Evolutionary conservation across 2,113 vertebrate genomes (phyloP).

Genomic region (Grantiella picta): DNA sequence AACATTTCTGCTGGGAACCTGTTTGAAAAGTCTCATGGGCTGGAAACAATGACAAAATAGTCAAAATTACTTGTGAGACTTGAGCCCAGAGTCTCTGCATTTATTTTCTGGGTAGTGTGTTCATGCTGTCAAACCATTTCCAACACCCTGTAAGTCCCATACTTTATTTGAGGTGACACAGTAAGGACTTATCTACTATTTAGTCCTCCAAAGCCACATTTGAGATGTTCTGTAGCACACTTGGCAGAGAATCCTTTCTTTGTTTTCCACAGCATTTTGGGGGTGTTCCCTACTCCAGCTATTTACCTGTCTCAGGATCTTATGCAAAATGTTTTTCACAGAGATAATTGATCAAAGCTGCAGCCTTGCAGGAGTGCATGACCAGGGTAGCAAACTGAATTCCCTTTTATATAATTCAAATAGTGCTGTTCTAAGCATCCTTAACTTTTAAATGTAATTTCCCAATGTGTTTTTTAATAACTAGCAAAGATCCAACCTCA

Average conservation of each 20-base stretch:
- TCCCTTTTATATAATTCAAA: neutral
- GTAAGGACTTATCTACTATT: neutral
- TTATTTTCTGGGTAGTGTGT: neutral
- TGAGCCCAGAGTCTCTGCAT: neutral
- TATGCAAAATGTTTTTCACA: neutral
- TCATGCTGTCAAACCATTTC: neutral
- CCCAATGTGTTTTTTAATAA: neutral
- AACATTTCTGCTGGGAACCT: neutral
- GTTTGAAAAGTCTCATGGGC: neutral
- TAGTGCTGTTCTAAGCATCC: neutral
- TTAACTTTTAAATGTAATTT: neutral
- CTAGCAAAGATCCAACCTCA: neutral
- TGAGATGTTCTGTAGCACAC: neutral
- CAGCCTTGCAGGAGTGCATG: neutral
- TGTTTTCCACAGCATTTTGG: neutral
- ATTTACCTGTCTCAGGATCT: neutral
- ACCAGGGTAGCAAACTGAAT: neutral
- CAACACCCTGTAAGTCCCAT: neutral
- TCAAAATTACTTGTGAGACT: neutral
- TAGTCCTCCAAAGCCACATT: neutral
- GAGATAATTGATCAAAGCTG: neutral
- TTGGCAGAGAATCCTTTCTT: neutral
- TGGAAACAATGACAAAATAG: neutral
- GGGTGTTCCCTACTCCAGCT: neutral
- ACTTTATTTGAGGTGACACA: neutral